phyloP scores from a whole-genome alignment of 2,888 invertebrate genomes.

The Scaptomyza polygonia region DNA sequence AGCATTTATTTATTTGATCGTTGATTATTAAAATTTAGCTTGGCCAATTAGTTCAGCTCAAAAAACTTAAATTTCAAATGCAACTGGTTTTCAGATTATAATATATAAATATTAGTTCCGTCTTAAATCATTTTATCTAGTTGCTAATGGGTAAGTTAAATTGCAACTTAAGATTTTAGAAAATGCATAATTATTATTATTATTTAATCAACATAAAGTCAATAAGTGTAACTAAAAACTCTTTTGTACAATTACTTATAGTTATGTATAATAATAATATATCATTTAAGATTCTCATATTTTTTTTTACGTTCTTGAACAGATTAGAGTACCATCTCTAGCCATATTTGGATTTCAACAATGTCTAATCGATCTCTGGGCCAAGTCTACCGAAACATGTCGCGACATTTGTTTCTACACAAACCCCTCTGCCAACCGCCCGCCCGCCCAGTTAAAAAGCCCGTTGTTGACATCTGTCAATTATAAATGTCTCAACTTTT shows the following conservation, averaged over 20 bases:
- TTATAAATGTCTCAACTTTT: conserved; percentile 69
- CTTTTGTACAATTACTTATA: no score
- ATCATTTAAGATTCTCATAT: no score
- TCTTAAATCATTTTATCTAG: background rate
- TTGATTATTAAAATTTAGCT: conserved; percentile 1
- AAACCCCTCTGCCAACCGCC: background rate
- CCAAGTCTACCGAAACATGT: conserved; percentile 1
- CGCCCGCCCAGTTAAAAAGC: background rate
- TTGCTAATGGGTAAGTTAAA: background rate
- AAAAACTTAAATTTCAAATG: background rate
- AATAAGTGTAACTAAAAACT: no score
- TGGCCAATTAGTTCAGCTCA: conserved; percentile 4
- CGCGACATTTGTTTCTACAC: conserved; percentile 11
- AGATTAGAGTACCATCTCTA: background rate
- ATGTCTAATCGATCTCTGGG: conserved; percentile 14
- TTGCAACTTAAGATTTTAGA: no score
- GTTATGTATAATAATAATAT: no score
- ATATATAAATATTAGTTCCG: background rate
- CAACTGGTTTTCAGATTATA: background rate
- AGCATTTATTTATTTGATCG: conserved; percentile 29
- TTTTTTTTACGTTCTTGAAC: no score
- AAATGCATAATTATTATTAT: no score
- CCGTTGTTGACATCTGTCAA: conserved; percentile 71
- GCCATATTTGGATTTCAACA: conserved; percentile 9
- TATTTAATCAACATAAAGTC: background rate